Conservation (phyloP, 2,797 vertebrate species). For the Microctenopoma steveboyesi region DNA sequence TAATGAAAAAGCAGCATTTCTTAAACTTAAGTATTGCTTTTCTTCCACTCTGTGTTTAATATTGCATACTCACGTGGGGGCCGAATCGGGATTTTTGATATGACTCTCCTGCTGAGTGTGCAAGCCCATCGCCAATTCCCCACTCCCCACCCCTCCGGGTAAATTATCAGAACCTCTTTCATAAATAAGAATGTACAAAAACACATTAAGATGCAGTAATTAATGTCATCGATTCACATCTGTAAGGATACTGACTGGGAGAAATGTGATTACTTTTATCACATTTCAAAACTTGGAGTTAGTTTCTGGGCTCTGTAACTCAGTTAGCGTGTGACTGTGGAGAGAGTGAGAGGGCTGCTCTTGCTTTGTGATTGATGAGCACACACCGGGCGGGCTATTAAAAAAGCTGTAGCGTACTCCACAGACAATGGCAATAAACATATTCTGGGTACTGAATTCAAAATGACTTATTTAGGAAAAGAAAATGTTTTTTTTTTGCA, state of each 20-base stretch:
- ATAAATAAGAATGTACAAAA: slow-evolving; percentile 93
- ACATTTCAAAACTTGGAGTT: slow-evolving; percentile 97
- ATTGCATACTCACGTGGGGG: slow-evolving; percentile 31
- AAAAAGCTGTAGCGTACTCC: slow-evolving; percentile 85
- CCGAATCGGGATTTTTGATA: slow-evolving; percentile 41
- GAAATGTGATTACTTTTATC: slow-evolving; percentile 96
- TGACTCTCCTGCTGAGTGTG: slow-evolving; percentile 72
- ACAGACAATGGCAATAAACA: slow-evolving; percentile 87
- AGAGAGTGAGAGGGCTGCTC: slow-evolving; percentile 87
- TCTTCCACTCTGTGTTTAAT: slow-evolving; percentile 46
- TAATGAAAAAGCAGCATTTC: slow-evolving; percentile 42
- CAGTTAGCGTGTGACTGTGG: slow-evolving; percentile 87
- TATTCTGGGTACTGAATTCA: slow-evolving; percentile 84
- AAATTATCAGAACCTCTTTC: slow-evolving; percentile 82
- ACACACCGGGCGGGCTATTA: slow-evolving; percentile 84
- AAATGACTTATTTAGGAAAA: slow-evolving; percentile 85
- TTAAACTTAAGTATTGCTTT: slow-evolving; percentile 28
- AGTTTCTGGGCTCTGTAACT: slow-evolving; percentile 91
- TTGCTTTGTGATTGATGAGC: slow-evolving; percentile 92
- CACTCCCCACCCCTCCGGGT: slow-evolving; percentile 65
- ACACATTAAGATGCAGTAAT: slow-evolving; percentile 94
- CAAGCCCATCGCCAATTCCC: slow-evolving; percentile 35
- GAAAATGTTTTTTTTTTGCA: slow-evolving; percentile 64
- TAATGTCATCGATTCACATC: slow-evolving; percentile 98
- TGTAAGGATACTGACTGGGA: slow-evolving; percentile 90